phyloP scores from a whole-genome alignment of 1,140 invertebrate species.

The Atopsyche davidsoni region DNA sequence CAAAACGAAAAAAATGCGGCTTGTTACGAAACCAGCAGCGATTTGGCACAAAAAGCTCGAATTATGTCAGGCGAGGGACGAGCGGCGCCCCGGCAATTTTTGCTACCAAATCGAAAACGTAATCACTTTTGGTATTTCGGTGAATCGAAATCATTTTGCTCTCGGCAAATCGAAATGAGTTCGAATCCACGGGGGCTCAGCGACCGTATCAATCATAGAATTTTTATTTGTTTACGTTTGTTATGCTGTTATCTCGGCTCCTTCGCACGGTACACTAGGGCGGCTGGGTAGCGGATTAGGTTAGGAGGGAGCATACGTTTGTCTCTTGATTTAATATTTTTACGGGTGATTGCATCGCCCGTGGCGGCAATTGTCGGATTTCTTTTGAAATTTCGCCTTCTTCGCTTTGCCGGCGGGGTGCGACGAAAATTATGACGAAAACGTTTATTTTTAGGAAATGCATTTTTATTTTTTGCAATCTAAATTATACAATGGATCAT shows the following conservation, averaged over 20 bases:
- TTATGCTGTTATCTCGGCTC: too few species aligned
- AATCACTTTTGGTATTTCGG: constrained; percentile 27
- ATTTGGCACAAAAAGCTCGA: too few species aligned
- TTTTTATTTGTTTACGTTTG: constrained; percentile 21
- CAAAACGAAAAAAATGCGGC: too few species aligned
- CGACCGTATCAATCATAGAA: constrained; percentile 22
- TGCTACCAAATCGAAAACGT: constrained; percentile 28
- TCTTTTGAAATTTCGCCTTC: too few species aligned
- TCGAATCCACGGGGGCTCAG: constrained; percentile 1
- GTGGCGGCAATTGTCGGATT: too few species aligned
- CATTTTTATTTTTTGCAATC: too few species aligned
- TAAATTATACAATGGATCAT: too few species aligned
- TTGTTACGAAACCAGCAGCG: too few species aligned
- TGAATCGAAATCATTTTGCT: constrained; percentile 25
- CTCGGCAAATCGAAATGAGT: not conserved
- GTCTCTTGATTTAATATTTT: constrained; percentile 8
- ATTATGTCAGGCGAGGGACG: not conserved
- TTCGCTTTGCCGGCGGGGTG: too few species aligned
- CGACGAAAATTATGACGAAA: too few species aligned
- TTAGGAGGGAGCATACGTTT: constrained; percentile 23
- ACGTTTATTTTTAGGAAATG: too few species aligned
- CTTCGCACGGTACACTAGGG: too few species aligned
- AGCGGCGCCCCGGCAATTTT: constrained; percentile 7
- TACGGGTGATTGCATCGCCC: constrained; percentile 6
- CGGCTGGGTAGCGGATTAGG: constrained; percentile 21